Evolutionary conservation across 2,113 vertebrate species (phyloP).

Genomic region (Atrichornis clamosus): DNA sequence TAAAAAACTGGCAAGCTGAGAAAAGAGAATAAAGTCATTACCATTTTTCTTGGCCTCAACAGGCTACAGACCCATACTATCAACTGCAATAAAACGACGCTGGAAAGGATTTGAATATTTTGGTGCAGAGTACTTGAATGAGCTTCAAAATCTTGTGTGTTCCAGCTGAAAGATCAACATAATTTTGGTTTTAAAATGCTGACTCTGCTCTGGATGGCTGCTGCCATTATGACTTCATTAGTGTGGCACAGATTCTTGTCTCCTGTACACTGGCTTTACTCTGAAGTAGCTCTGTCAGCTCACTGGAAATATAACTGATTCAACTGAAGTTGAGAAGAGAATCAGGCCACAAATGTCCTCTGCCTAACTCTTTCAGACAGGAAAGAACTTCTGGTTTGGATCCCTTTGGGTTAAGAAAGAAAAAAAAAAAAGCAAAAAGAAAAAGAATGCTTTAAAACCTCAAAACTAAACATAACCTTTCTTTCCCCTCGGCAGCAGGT

Average conservation of each 20-base stretch:
- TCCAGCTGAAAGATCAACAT: conserved; percentile 38
- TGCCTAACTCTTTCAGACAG: conserved; percentile 9
- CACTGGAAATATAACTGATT: neutral
- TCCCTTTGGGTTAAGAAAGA: neutral
- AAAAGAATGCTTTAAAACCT: neutral
- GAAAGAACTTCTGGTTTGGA: conserved; percentile 56
- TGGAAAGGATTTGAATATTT: conserved; percentile 29
- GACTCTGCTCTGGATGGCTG: neutral
- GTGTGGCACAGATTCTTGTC: neutral
- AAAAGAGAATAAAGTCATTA: neutral
- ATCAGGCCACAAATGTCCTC: neutral
- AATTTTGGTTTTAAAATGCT: conserved; percentile 42
- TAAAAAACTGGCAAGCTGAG: neutral
- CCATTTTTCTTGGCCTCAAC: conserved; percentile 2
- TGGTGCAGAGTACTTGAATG: conserved; percentile 17
- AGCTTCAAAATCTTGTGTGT: conserved; percentile 33
- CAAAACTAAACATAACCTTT: conserved; percentile 39
- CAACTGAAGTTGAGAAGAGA: neutral
- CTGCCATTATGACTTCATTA: conserved; percentile 19
- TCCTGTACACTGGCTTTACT: neutral
- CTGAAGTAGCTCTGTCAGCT: conserved; percentile 6
- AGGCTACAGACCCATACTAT: neutral
- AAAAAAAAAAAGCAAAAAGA: neutral
- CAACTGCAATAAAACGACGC: neutral
- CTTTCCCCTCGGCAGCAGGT: conserved; percentile 49